phyloP scores from a whole-genome alignment of 2,888 invertebrate genomes.

The Drosophila acutilabella region DNA sequence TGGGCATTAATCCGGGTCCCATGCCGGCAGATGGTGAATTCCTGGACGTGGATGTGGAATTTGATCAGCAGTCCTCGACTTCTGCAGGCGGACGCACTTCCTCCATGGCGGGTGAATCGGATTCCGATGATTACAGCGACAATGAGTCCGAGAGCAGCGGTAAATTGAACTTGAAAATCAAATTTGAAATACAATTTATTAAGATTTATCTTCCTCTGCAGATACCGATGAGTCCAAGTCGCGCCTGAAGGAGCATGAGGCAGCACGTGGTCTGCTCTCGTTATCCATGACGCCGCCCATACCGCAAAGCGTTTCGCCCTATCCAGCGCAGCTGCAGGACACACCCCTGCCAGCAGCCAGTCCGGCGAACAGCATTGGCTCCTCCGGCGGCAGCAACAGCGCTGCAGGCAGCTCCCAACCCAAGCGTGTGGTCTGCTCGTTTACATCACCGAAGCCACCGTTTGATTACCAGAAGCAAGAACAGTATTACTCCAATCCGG shows the following conservation, averaged over 20 bases:
- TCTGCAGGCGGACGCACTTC: slow-evolving; percentile 84
- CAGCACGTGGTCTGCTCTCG: slow-evolving; percentile 92
- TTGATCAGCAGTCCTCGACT: slow-evolving; percentile 83
- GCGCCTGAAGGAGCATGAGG: slow-evolving; percentile 93
- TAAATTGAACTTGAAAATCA: slow-evolving; percentile 77
- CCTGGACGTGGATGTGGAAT: slow-evolving; percentile 86
- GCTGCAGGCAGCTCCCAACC: slow-evolving; percentile 47
- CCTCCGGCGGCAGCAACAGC: slow-evolving; percentile 47
- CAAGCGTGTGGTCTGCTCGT: slow-evolving; percentile 81
- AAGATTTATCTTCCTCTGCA: slow-evolving; percentile 71
- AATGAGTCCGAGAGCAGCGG: slow-evolving; percentile 89
- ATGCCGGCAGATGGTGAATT: slow-evolving; percentile 88
- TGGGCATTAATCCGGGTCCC: slow-evolving; percentile 91
- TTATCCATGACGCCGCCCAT: slow-evolving; percentile 87
- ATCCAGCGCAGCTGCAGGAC: slow-evolving; percentile 62
- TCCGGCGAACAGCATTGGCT: slow-evolving; percentile 64
- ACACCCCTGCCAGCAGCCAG: slow-evolving; percentile 54
- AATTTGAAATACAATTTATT: too few species aligned
- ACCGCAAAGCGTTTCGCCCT: slow-evolving; percentile 82
- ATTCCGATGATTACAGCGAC: slow-evolving; percentile 89
- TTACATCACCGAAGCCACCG: slow-evolving; percentile 84
- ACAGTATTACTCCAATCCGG: slow-evolving; percentile 85
- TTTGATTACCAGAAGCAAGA: slow-evolving; percentile 85
- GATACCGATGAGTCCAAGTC: slow-evolving; percentile 89
- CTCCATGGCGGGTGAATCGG: slow-evolving; percentile 87